These are phyloP conservation scores for Caloenas nicobarica DNA, from an alignment of 2,113 vertebrate species.

Conservation along the genomic window DNA sequence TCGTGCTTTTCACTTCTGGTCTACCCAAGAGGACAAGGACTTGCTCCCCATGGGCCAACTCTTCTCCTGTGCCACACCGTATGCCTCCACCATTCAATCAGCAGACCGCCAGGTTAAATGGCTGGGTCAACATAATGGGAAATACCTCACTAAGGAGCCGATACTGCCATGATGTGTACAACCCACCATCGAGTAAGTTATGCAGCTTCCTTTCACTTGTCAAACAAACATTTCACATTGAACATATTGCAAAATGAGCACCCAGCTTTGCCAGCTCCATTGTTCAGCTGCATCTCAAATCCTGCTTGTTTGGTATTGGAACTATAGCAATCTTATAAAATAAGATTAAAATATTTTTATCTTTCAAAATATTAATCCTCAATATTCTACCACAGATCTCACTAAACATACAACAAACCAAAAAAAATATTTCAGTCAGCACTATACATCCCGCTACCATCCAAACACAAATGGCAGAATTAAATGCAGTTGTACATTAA, in stretches of 20 bases:
- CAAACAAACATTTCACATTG: background rate
- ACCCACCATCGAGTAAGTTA: background rate
- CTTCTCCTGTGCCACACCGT: background rate
- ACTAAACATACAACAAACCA: background rate
- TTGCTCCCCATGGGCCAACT: background rate
- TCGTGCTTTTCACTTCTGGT: background rate
- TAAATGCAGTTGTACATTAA: background rate
- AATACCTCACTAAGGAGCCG: background rate
- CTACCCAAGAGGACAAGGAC: background rate
- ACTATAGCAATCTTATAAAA: background rate
- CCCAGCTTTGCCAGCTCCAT: slow-evolving; percentile 1
- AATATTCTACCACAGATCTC: background rate
- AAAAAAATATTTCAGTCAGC: background rate
- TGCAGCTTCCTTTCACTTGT: background rate
- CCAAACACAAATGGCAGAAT: background rate
- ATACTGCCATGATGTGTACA: background rate
- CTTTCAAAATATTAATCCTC: background rate
- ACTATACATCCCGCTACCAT: background rate
- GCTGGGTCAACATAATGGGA: background rate
- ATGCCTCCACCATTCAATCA: background rate
- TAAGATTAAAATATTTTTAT: background rate
- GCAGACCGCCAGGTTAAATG: background rate
- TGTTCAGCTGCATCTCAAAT: slow-evolving; percentile 24
- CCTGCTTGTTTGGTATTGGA: background rate
- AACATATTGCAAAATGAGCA: background rate